Conservation (phyloP, 2,888 invertebrate genomes). For the Eledona agricola region DNA sequence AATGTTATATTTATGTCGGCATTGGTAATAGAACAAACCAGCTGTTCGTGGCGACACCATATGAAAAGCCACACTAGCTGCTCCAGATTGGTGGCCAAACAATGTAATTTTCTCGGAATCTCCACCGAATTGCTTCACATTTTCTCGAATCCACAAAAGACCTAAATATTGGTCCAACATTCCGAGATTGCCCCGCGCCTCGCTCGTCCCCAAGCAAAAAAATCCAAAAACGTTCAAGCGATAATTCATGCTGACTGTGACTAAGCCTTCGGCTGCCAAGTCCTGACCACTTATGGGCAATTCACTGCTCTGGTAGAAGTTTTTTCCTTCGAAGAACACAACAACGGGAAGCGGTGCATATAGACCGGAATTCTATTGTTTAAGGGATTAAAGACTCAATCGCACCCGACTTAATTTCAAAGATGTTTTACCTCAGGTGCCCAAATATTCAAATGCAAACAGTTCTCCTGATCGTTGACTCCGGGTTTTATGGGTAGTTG, state of each 20-base stretch:
- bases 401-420: background rate
- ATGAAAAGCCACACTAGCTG: constrained; percentile 73
- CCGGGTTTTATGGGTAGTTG: constrained; percentile 63
- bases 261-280: constrained; percentile 74
- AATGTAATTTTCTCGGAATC: constrained; percentile 81
- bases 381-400: constrained; percentile 25
- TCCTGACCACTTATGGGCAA: constrained; percentile 73
- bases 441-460: constrained; percentile 92
- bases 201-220: constrained; percentile 66
- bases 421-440: constrained; percentile 76
- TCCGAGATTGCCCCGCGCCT: constrained; percentile 84
- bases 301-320: constrained; percentile 65
- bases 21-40: too few relatives aligned
- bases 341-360: constrained; percentile 73
- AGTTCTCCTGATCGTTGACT: constrained; percentile 74
- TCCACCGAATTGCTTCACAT: constrained; percentile 83
- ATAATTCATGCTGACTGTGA: constrained; percentile 76
- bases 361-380: constrained; percentile 48
- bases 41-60: constrained; percentile 72
- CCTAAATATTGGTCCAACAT: constrained; percentile 86
- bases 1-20: too few relatives aligned
- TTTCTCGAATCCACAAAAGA: constrained; percentile 78
- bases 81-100: constrained; percentile 84
- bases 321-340: constrained; percentile 74
- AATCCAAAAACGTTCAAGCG: constrained; percentile 77